phyloP scores from a whole-genome alignment of 2,797 vertebrate genomes.

The Squalus acanthias region DNA sequence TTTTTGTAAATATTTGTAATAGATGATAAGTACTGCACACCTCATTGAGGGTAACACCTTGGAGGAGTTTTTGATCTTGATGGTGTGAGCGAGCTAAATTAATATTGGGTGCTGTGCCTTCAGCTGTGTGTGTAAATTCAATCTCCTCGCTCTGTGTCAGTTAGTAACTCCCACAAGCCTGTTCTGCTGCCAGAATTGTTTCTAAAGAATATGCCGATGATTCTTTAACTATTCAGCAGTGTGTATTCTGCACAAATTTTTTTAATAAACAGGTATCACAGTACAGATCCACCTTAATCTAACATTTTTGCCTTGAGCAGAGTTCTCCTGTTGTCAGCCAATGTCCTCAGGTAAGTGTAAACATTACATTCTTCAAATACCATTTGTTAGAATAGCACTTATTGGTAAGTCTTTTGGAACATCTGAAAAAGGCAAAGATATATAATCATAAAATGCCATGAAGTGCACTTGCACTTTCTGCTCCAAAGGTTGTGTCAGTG shows the following conservation, averaged over 20 bases:
- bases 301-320: background rate
- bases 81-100: background rate
- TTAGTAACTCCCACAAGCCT: background rate
- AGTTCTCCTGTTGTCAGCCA: background rate
- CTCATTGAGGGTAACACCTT: background rate
- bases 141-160: background rate
- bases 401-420: background rate
- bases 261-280: background rate
- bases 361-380: background rate
- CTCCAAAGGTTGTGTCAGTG: background rate
- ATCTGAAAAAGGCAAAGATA: background rate
- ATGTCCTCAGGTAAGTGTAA: background rate
- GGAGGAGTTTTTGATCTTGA: background rate
- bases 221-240: background rate
- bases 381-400: background rate
- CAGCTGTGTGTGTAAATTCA: background rate
- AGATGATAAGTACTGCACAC: background rate
- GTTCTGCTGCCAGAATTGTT: background rate
- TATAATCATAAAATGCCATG: background rate
- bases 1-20: background rate
- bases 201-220: background rate
- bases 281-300: background rate
- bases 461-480: background rate
- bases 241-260: background rate
- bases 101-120: background rate